Base-by-base conservation (phyloP, 1,140 invertebrate genomes). In the Sesamia nonagrioides region DNA sequence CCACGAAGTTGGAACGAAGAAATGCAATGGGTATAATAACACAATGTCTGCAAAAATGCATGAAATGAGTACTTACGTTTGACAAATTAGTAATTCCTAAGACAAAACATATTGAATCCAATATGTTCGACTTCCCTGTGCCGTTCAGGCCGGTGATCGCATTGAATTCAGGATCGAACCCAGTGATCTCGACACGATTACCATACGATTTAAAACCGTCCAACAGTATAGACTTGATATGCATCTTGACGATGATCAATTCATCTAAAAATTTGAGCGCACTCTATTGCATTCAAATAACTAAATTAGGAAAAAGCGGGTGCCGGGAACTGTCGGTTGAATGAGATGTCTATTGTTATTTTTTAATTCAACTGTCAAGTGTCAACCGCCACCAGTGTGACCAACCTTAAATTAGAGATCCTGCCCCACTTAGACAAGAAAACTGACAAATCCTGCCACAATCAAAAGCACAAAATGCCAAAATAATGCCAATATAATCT, bases 141-240 rank as follows among this genome's bases (percentile, higher is more conserved):
- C 99, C 99, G 95, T 99, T 99, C 7, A 99, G 95, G 11, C 99
- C 99, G 52, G 99, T 99, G 61, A 99, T 99, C 9, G 99, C 99
- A 90, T 99, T 99, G 91, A 99, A 99, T 92, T 98, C 96, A 6
- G 96, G 96, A 95, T 99, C 99, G 93, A 99, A 99, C 21, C 97
- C 98, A 80, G 97, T 97, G n/a, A 99, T 97, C 95, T 98, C 98
- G 0, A 98, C 98, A 86, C 98, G 95, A 83, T 98, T 97, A 0
- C 98, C 98, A 86, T 99, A 99, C 0, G 99, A 99, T 95, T 99
- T 99, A 91, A 99, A 99, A 77, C 99, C 99, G 88, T 99, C 99
- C 11, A 99, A 95, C 17, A 98, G 96, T 81, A 99, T 97, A 7
- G 97, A 98, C 92, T 99, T 99, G 13, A 99, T 97, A 92, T 98